Percentiles rank a stretch among this genome's conserved stretches.
Conservation (phyloP, 2,113 vertebrate species). For the Alectura lathami region DNA sequence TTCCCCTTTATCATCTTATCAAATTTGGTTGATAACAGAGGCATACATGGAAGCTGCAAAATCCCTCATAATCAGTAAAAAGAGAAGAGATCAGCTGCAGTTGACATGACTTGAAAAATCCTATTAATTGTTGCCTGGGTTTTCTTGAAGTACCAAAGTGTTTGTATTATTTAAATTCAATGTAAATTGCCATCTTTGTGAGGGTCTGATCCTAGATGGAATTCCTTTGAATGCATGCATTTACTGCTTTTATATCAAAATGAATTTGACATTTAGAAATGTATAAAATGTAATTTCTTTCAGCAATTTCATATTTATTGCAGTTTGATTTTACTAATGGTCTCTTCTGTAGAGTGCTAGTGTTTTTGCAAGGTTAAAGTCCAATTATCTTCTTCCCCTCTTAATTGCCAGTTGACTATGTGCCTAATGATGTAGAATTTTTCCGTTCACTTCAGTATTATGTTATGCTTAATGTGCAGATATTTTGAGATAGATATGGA, state of each 20-base stretch:
- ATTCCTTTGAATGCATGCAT: background rate
- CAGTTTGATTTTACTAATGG: background rate
- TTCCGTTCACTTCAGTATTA: background rate
- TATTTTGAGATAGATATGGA: background rate
- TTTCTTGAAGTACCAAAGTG: background rate
- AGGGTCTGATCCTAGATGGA: background rate
- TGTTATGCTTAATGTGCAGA: background rate
- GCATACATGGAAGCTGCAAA: background rate
- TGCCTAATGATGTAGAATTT: background rate
- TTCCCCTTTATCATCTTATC: background rate
- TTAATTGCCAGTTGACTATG: background rate
- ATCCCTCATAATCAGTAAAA: background rate
- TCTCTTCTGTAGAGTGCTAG: background rate
- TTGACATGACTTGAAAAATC: background rate
- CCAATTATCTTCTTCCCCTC: fast-evolving
- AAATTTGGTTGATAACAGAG: background rate
- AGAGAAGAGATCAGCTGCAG: background rate
- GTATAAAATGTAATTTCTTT: background rate
- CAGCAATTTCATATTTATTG: background rate
- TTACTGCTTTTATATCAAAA: background rate
- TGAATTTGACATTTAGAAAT: background rate
- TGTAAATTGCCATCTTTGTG: background rate
- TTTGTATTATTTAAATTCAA: background rate
- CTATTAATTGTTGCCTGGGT: background rate
- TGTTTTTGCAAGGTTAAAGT: background rate